Evolutionary conservation across 2,113 vertebrate species (phyloP).

Genomic region (Perccottus glenii): DNA sequence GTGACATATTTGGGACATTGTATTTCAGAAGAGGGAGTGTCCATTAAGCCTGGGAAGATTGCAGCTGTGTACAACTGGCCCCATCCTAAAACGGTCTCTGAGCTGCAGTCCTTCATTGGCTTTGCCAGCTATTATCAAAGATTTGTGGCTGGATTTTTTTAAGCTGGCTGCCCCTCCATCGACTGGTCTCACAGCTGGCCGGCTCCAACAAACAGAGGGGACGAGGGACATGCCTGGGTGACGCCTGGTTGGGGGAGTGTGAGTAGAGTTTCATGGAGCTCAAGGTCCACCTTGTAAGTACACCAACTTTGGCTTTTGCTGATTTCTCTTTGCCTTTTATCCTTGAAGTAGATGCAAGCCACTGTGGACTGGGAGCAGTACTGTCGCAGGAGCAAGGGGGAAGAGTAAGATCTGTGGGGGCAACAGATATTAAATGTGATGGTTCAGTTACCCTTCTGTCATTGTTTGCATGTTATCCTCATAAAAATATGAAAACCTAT

Average conservation of each 20-base stretch:
- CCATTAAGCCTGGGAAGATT: background rate
- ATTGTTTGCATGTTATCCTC: too few relatives aligned
- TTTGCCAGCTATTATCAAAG: background rate
- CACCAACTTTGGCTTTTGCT: background rate
- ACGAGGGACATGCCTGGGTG: background rate
- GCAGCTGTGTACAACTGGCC: background rate
- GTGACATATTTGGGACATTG: background rate
- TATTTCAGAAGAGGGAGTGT: background rate
- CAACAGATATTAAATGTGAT: too few relatives aligned
- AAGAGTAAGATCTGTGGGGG: too few relatives aligned
- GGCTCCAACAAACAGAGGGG: background rate
- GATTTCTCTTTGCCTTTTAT: background rate
- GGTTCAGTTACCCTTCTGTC: too few relatives aligned
- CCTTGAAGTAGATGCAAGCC: too few relatives aligned
- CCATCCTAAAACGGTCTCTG: background rate
- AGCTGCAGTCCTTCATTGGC: background rate
- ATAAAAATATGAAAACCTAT: too few relatives aligned
- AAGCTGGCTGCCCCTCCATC: conserved; percentile 4
- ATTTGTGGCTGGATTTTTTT: conserved; percentile 3
- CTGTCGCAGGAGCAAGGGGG: too few relatives aligned
- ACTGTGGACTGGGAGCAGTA: too few relatives aligned
- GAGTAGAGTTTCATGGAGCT: background rate
- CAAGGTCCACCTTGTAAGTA: background rate
- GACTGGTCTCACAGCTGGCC: background rate
- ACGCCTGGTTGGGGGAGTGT: background rate